These are phyloP conservation scores for Chrysina gloriosa DNA, from an alignment of 2,888 invertebrate genomes.

Conservation along the genomic window DNA sequence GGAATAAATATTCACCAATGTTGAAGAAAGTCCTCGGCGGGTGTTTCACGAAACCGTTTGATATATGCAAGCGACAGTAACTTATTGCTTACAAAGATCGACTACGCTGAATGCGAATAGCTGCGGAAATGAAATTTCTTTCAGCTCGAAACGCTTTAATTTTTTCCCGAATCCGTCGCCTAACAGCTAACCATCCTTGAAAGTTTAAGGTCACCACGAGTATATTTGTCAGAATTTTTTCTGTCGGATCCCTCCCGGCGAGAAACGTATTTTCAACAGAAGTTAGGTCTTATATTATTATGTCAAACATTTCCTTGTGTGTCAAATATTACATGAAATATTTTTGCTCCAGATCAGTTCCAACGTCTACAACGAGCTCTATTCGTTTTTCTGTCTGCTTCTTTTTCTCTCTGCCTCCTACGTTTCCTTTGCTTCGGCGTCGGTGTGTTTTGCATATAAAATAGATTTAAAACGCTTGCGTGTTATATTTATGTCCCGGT, in stretches of 20 bases:
- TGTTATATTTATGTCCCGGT: conserved; percentile 29
- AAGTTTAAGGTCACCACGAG: conserved; percentile 20
- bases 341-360: conserved; percentile 34
- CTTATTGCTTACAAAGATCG: too few species aligned
- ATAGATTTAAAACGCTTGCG: conserved; percentile 25
- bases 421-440: background rate
- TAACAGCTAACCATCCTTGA: background rate
- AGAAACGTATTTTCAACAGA: conserved; percentile 31
- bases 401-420: conserved; percentile 7
- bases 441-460: conserved; percentile 29
- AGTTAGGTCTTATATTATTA: conserved; percentile 36
- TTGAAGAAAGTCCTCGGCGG: too few species aligned
- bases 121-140: background rate
- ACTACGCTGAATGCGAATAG: background rate
- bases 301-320: conserved; percentile 35
- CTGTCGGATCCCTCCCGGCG: background rate
- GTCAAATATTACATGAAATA: conserved; percentile 37
- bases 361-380: conserved; percentile 9
- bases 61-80: too few species aligned
- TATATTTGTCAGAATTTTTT: conserved; percentile 32
- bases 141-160: conserved; percentile 7
- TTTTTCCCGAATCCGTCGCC: conserved; percentile 10
- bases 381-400: conserved; percentile 16
- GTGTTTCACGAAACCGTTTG: too few species aligned
- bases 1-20: too few species aligned